A percentile compares a stretch with the other conserved stretches of the same genome.
These are phyloP conservation scores for Notolabrus celidotus DNA, from an alignment of 2,797 vertebrate genomes.

Conservation along the genomic window DNA sequence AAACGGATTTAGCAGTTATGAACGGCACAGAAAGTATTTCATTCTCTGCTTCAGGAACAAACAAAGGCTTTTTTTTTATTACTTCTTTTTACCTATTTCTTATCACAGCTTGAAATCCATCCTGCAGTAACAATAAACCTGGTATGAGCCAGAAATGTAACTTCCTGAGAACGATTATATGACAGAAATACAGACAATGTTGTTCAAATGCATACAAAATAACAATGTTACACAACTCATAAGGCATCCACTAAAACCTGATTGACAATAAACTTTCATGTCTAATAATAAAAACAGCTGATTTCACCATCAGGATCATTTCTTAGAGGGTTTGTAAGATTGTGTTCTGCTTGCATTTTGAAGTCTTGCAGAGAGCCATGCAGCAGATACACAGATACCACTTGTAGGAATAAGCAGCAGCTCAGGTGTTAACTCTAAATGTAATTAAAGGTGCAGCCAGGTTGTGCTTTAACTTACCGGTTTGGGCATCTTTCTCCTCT, in stretches of 20 bases:
- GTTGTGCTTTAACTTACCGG: constrained; percentile 66
- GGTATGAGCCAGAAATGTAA: constrained; percentile 14
- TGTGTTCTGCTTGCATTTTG: no score
- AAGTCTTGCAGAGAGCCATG: no score
- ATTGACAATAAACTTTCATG: no score
- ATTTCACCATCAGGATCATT: no score
- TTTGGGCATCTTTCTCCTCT: constrained; percentile 78
- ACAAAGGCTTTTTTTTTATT: constrained; percentile 18
- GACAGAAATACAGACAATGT: background rate
- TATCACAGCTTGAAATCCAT: constrained; percentile 28
- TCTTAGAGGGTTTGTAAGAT: no score
- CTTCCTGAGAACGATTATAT: constrained; percentile 14
- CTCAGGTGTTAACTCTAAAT: background rate
- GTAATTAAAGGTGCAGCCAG: no score
- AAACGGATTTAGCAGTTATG: background rate
- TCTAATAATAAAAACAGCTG: no score
- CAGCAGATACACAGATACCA: background rate
- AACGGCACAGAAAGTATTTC: constrained; percentile 1
- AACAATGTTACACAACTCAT: no score
- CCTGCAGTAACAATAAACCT: constrained; percentile 12
- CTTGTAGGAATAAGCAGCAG: background rate
- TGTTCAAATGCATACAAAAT: background rate
- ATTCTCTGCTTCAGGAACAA: background rate
- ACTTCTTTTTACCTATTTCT: background rate
- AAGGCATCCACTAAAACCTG: no score